Evolutionary conservation across 1,140 invertebrate species (phyloP).

Genomic region (Aricia agestis): DNA sequence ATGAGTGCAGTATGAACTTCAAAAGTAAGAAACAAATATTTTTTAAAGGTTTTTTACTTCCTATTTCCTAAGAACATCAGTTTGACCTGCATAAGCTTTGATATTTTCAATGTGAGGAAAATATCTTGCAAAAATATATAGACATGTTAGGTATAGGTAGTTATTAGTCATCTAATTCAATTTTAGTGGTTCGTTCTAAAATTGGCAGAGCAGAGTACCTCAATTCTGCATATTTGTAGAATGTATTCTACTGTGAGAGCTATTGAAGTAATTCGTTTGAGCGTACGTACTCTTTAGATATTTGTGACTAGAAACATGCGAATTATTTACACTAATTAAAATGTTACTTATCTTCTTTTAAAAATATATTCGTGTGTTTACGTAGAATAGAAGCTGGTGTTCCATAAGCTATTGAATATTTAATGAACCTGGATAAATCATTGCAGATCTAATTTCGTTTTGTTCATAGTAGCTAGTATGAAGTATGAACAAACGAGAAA

Average conservation of each 20-base stretch:
- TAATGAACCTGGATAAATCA: too few relatives aligned
- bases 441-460: too few relatives aligned
- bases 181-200: not conserved
- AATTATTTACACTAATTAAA: not conserved
- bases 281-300: not conserved
- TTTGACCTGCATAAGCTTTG: too few relatives aligned
- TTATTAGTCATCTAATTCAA: not conserved
- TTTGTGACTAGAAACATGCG: not conserved
- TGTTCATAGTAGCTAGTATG: too few relatives aligned
- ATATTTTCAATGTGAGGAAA: too few relatives aligned
- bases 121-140: too few relatives aligned
- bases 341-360: not conserved
- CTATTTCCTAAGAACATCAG: too few relatives aligned
- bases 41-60: too few relatives aligned
- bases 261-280: not conserved
- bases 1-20: too few relatives aligned
- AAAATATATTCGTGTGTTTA: not conserved
- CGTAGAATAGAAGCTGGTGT: not conserved
- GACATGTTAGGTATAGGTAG: not conserved
- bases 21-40: too few relatives aligned
- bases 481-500: too few relatives aligned
- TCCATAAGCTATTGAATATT: too few relatives aligned
- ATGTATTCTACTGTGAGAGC: not conserved
- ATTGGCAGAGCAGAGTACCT: not conserved
- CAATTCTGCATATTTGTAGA: not conserved